A percentile compares a stretch with the other conserved stretches of the same genome.
Conservation (phyloP, 2,797 vertebrate species). For the Callimico goeldii region DNA sequence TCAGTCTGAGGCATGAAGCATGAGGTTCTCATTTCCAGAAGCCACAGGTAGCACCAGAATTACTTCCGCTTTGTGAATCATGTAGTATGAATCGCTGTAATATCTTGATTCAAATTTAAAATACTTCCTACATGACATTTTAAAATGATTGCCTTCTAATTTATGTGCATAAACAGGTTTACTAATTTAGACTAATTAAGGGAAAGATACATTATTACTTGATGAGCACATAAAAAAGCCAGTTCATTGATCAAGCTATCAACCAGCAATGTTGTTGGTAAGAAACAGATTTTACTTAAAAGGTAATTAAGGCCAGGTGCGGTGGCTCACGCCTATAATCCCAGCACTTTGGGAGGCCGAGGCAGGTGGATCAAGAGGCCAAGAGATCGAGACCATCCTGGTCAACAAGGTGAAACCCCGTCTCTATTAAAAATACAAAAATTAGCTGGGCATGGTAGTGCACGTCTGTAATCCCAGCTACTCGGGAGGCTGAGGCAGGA, state of each 20-base stretch:
- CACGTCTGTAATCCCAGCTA: too few species aligned
- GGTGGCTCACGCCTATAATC: too few species aligned
- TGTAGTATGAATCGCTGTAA: rapidly evolving
- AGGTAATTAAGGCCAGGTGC: neutral
- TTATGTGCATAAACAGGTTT: neutral
- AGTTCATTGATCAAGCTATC: neutral
- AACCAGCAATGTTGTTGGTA: neutral
- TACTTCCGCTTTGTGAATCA: neutral
- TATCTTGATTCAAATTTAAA: neutral
- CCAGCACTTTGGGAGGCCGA: too few species aligned
- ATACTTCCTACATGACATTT: neutral
- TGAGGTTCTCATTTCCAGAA: neutral
- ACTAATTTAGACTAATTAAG: neutral
- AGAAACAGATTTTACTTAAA: neutral
- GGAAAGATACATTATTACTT: neutral
- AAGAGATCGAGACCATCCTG: too few species aligned
- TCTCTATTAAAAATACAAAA: too few species aligned
- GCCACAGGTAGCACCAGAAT: neutral
- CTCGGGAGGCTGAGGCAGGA: too few species aligned
- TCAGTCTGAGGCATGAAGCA: neutral
- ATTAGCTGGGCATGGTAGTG: too few species aligned
- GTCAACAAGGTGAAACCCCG: too few species aligned
- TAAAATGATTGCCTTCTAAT: neutral
- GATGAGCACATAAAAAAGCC: neutral
- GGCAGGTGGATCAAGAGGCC: too few species aligned